Evolutionary conservation across 2,113 vertebrate genomes (phyloP), one percentile per base, ranked within the genome.

Genomic region (Zapus hudsonius): DNA sequence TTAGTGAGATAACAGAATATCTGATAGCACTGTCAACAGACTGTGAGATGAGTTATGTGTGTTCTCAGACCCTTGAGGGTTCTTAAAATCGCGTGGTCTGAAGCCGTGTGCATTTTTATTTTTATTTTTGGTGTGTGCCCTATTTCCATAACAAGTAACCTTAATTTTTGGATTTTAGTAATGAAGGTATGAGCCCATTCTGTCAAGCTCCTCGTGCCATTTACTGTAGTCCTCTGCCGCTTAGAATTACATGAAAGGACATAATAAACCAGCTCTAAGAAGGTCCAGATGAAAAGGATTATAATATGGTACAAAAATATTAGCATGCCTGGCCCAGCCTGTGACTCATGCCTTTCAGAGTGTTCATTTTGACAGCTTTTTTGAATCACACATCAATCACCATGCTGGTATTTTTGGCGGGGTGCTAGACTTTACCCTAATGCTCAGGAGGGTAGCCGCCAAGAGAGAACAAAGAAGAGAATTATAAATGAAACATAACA

Each of bases 141-240:
- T 40, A 94, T 97, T 94, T 96, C 84, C 74, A 22, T 93, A 66
- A 85, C 59, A 89, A 80, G 94, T 91, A 69, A 20, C 36, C 57
- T 96, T 92, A 89, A 88, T 96, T 90, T 93, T 95, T 59, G 84
- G 52, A 78, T 89, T 96, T 29, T 83, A 44, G 5, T 86, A 95
- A 95, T 78, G 92, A 93, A 97, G 93, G 78, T 95, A n/a, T 96
- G 97, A 97, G 88, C 96, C 89, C 91, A 89, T 96, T 97, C 97
- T 97, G 96, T 97, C 96, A 97, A 78, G 55, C 87, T 81, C 70
- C 4, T 22, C 95, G 86, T 94, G 89, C 97, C 87, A 85, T 89
- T 96, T 82, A 86, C 61, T 95, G 47, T 22, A 84, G 82, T 42
- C 93, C 66, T 96, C 84, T 89, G 66, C 92, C 73, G 87, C 90